Percentiles rank a stretch among this genome's conserved stretches.
Evolutionary conservation across 1,140 invertebrate species (phyloP).

Genomic region (Tribolium madens): DNA sequence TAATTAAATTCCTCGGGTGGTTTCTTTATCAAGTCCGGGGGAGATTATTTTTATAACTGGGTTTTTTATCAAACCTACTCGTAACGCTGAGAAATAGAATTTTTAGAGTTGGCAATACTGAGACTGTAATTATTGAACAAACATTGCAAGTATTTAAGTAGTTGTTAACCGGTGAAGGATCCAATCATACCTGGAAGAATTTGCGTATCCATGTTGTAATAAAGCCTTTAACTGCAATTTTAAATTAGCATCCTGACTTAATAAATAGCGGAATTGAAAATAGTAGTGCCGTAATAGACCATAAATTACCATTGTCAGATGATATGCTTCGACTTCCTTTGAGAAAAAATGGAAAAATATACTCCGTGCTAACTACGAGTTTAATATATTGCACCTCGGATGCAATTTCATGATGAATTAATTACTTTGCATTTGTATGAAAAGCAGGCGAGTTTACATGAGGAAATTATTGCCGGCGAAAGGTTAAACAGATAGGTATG

Average conservation of each 20-base stretch:
- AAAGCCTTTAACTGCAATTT: slow-evolving; percentile 22
- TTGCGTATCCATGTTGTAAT: not conserved
- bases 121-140: not conserved
- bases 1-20: slow-evolving; percentile 28
- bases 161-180: slow-evolving; percentile 21
- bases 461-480: not conserved
- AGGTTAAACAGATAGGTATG: too few species aligned
- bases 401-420: slow-evolving; percentile 20
- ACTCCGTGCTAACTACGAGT: not conserved
- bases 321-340: slow-evolving; percentile 29
- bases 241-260: slow-evolving; percentile 18
- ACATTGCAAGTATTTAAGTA: not conserved
- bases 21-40: slow-evolving; percentile 20
- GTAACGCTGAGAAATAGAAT: too few species aligned
- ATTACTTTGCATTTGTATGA: slow-evolving; percentile 6
- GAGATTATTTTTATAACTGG: slow-evolving; percentile 35
- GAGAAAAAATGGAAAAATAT: slow-evolving; percentile 1
- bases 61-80: not conserved
- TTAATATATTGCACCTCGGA: slow-evolving; percentile 24
- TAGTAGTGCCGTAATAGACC: slow-evolving; percentile 10
- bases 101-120: not conserved
- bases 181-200: slow-evolving; percentile 1
- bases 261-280: slow-evolving; percentile 26
- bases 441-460: not conserved
- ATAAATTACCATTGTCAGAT: slow-evolving; percentile 33